Percentiles rank a stretch among this genome's conserved stretches.
Conservation (phyloP, 2,797 vertebrate species). For the Hybognathus amarus region DNA sequence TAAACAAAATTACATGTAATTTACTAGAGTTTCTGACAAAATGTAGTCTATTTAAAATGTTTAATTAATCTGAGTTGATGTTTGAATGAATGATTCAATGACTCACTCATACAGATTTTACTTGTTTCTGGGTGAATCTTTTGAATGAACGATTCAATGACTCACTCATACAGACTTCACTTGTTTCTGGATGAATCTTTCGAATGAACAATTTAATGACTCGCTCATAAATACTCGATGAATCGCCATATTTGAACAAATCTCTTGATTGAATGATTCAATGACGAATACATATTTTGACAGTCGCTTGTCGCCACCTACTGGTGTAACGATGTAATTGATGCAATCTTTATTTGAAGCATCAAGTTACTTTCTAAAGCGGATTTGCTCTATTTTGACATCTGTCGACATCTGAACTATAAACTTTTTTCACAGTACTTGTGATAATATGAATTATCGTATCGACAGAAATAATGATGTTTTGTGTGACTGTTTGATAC, state of each 20-base stretch:
- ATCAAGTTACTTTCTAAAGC: background rate
- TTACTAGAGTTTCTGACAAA: background rate
- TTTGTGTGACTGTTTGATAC: background rate
- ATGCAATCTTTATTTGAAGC: background rate
- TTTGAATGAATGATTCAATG: background rate
- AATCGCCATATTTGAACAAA: background rate
- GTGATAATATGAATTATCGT: too few relatives aligned
- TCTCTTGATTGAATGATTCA: too few relatives aligned
- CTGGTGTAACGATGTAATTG: background rate
- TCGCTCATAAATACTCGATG: too few relatives aligned
- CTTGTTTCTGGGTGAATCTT: too few relatives aligned
- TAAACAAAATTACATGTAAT: background rate
- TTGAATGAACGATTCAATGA: too few relatives aligned
- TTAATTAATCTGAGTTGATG: background rate
- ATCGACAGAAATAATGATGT: background rate
- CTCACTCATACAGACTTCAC: too few relatives aligned
- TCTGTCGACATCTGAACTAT: background rate
- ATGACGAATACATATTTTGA: too few relatives aligned
- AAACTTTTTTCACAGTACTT: background rate
- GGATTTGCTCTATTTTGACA: background rate
- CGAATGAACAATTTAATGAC: too few relatives aligned
- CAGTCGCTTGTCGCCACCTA: background rate
- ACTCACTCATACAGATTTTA: too few relatives aligned
- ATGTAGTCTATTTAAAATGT: background rate
- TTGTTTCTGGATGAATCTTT: too few relatives aligned